Evolutionary conservation across 1,140 invertebrate genomes (phyloP).

Genomic region (Cepaea nemoralis): DNA sequence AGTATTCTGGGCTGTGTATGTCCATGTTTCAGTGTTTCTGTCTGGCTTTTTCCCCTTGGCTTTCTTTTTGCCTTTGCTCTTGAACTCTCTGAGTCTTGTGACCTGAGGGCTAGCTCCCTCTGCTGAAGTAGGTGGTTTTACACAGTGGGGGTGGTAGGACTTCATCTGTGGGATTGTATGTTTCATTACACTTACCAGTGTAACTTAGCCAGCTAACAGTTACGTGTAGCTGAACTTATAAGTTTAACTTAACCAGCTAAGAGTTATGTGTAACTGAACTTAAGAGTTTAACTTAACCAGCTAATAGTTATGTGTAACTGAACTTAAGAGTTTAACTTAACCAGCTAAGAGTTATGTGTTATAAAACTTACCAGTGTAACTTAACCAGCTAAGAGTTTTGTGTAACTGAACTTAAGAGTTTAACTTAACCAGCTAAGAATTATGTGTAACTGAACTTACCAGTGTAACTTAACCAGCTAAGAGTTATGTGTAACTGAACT

Average conservation of each 20-base stretch:
- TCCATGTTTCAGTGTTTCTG: background rate
- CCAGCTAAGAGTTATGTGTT: background rate
- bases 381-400: background rate
- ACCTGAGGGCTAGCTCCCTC: background rate
- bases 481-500: background rate
- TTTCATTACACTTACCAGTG: background rate
- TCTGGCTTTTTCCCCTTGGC: background rate
- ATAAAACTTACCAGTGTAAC: background rate
- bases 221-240: background rate
- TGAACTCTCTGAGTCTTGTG: background rate
- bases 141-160: background rate
- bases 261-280: background rate
- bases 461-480: background rate
- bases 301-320: background rate
- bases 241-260: background rate
- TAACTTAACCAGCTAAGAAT: background rate
- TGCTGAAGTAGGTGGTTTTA: background rate
- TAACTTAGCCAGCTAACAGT: background rate
- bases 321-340: background rate
- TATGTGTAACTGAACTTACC: background rate
- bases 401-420: background rate
- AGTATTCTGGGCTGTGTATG: too few species aligned
- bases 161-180: background rate
- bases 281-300: background rate
- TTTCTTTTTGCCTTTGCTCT: slow-evolving; percentile 1